Percentiles rank a stretch among this genome's conserved stretches.
Conservation (phyloP, 2,797 vertebrate genomes). For the Trachurus trachurus region DNA sequence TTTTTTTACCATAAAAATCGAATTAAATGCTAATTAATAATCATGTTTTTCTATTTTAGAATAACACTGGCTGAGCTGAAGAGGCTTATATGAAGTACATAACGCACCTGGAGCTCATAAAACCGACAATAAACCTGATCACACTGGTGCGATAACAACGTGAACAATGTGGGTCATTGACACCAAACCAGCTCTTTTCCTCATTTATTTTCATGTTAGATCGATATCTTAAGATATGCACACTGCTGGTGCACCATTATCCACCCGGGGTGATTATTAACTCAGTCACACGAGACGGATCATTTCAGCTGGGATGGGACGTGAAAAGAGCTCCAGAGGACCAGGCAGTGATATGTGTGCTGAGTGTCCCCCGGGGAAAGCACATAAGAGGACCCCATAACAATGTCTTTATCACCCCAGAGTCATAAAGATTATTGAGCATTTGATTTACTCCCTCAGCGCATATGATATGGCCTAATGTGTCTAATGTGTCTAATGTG, state of each 20-base stretch:
- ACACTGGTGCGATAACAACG: conserved; percentile 51
- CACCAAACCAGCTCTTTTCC: conserved; percentile 65
- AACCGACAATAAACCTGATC: conserved; percentile 58
- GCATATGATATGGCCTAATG: conserved; percentile 23
- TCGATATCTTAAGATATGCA: conserved; percentile 83
- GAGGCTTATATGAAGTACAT: not conserved
- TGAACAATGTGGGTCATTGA: conserved; percentile 69
- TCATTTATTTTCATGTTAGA: conserved; percentile 84
- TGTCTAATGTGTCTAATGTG: conserved; percentile 25
- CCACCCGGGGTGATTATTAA: conserved; percentile 77
- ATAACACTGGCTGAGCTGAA: not conserved
- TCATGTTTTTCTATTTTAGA: not conserved
- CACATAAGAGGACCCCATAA: conserved; percentile 61
- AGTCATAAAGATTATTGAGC: conserved; percentile 72
- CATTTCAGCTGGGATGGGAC: conserved; percentile 72
- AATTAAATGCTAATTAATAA: conserved; percentile 14
- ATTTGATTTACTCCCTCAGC: conserved; percentile 64
- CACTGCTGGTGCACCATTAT: conserved; percentile 70
- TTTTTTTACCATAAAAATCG: not conserved
- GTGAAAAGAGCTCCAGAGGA: conserved; percentile 60
- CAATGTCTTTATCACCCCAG: conserved; percentile 66
- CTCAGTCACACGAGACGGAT: conserved; percentile 84
- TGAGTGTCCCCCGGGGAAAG: conserved; percentile 78
- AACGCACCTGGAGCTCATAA: conserved; percentile 64
- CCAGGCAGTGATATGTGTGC: conserved; percentile 59